A percentile compares a stretch with the other conserved stretches of the same genome.
phyloP scores from a whole-genome alignment of 2,113 vertebrate genomes.

The Phylloscopus whistleri region DNA sequence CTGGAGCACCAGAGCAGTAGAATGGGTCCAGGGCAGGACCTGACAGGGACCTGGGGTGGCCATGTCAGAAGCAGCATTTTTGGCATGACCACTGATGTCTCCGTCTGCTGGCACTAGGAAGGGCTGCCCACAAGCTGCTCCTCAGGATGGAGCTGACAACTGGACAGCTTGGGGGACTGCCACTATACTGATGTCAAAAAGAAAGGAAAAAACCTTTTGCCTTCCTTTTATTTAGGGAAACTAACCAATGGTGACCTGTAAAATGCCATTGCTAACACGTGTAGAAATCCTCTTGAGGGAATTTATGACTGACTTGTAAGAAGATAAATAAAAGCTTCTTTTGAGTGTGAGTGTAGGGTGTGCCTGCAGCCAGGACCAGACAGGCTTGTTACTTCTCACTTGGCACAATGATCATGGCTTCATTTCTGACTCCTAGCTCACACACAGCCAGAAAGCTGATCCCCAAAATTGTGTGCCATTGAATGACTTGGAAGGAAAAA shows the following conservation, averaged over 20 bases:
- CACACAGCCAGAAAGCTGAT: slow-evolving; percentile 33
- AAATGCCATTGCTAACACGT: not conserved
- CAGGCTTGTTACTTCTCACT: not conserved
- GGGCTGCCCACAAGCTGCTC: not conserved
- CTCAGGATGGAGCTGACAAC: not conserved
- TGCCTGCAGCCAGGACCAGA: not conserved
- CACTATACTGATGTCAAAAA: not conserved
- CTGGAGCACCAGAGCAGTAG: fast-evolving
- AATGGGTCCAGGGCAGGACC: not conserved
- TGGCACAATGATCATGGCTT: not conserved
- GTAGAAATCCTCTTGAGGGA: not conserved
- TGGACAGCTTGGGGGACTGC: not conserved
- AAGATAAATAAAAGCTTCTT: not conserved
- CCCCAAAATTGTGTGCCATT: not conserved
- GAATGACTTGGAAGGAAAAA: slow-evolving; percentile 14
- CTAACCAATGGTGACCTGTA: not conserved
- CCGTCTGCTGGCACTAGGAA: fast-evolving
- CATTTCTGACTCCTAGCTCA: not conserved
- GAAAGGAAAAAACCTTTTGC: not conserved
- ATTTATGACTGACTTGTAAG: not conserved
- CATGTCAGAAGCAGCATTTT: fast-evolving
- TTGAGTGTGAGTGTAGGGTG: not conserved
- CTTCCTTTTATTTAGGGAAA: not conserved
- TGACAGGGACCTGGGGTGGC: not conserved
- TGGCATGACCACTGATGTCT: not conserved